Evolutionary conservation across 2,888 invertebrate species (phyloP).

Genomic region (Operophtera brumata): DNA sequence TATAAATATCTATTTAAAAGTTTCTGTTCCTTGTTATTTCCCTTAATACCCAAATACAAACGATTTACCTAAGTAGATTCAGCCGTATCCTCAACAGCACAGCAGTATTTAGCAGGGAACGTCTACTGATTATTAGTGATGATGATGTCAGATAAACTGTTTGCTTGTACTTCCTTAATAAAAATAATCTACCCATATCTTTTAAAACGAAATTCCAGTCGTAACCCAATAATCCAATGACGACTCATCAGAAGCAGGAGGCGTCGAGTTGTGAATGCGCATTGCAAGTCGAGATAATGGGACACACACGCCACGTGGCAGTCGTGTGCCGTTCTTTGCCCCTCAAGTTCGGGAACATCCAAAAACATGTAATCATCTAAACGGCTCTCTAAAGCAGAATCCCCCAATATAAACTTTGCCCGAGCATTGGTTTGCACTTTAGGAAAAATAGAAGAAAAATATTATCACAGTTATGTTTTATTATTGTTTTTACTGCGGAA

Average conservation of each 20-base stretch:
- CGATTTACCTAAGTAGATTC: no score
- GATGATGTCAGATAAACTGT: no score
- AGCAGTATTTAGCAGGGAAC: no score
- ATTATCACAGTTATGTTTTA: no score
- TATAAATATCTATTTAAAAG: no score
- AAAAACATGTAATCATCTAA: constrained; percentile 51
- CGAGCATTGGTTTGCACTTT: constrained; percentile 8
- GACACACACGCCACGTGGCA: constrained; percentile 64
- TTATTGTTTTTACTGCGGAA: no score
- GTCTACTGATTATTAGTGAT: no score
- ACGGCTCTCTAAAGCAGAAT: constrained; percentile 36
- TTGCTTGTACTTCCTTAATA: no score
- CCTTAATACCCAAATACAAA: no score
- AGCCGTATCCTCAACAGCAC: no score
- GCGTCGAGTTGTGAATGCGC: constrained; percentile 72
- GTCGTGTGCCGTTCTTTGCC: constrained; percentile 54
- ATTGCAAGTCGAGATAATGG: constrained; percentile 70
- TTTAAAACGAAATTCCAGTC: constrained; percentile 19
- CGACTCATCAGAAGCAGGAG: constrained; percentile 50
- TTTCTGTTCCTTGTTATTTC: no score
- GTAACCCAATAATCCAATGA: constrained; percentile 65
- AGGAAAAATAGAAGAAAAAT: not conserved
- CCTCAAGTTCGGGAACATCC: constrained; percentile 44
- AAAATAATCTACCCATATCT: no score
- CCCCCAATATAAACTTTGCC: not conserved